Evolutionary conservation across 1,140 invertebrate genomes (phyloP), one percentile per base, ranked within the genome.

Genomic region (Lethrus apterus): DNA sequence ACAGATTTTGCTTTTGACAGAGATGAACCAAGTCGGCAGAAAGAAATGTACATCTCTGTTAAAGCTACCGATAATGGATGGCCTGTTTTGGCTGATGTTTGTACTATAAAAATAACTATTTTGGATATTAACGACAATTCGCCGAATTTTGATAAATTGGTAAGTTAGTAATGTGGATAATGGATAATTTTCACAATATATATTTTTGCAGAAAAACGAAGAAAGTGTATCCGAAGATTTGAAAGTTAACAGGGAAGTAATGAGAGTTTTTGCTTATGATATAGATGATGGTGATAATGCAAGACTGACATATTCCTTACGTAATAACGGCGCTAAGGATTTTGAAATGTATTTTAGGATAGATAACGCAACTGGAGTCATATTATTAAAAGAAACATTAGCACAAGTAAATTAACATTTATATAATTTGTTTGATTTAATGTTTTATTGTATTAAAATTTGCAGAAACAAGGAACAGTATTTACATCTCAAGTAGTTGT

Each of bases 271-370:
- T 26, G 88, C 89, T 2, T 90, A 86, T 9, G 89, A 92, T 66
- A 83, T 89, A 46, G 89, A 92, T 62, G 85, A 90, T 59, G 85
- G 87, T 5, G 80, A 85, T 56, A 91, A 91, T 69, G 87, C 86
- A 23, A 79, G 81, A 50, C 76, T 92, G 2, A 59, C 64, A 4
- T 44, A 44, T 29, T 24, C 42, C 9, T 13, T 34, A 10, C 50
- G 55, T 19, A 42, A 44, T 23, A 30, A 42, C 26, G 32, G 17
- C 14, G 40, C 14, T 14, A 23, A 14, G 8, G 66, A 73, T 50
- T 80, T 83, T 62, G 77, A 74, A 44, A 70, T 74, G 2, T 90
- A 86, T 63, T 91, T 92, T 60, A 72, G 71, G 34, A 86, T 92
- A 48, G 84, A 88, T 60, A 67, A 72, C 38, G 77, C 79, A 44